Conservation (phyloP, 2,113 vertebrate genomes). For the Pardalotus punctatus region DNA sequence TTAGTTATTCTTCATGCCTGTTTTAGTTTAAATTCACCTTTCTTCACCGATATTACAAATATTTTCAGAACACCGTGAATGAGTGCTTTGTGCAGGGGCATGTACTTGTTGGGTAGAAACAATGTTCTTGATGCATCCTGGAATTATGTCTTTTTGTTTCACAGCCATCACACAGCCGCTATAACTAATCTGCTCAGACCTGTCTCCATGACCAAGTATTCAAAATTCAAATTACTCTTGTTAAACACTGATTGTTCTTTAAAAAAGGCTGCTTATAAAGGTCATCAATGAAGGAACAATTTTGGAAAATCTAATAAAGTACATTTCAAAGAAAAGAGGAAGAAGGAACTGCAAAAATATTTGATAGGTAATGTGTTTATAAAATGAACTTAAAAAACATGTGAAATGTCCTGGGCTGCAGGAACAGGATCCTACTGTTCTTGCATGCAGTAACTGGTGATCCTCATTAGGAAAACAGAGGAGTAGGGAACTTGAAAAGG, state of each 20-base stretch:
- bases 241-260: background rate
- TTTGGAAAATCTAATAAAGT: background rate
- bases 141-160: background rate
- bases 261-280: background rate
- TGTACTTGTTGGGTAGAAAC: background rate
- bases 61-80: background rate
- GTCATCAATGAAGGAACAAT: background rate
- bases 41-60: background rate
- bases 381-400: background rate
- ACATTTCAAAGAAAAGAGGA: background rate
- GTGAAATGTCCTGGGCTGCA: background rate
- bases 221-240: background rate
- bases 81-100: background rate
- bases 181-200: background rate
- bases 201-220: background rate
- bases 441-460: background rate
- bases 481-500: background rate
- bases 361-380: background rate
- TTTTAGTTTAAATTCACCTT: slow-evolving; percentile 25
- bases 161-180: background rate
- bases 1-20: background rate
- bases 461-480: background rate
- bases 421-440: background rate
- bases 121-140: background rate
- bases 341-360: background rate